Evolutionary conservation across 2,113 vertebrate genomes (phyloP).

Genomic region (Pampusana beccarii): DNA sequence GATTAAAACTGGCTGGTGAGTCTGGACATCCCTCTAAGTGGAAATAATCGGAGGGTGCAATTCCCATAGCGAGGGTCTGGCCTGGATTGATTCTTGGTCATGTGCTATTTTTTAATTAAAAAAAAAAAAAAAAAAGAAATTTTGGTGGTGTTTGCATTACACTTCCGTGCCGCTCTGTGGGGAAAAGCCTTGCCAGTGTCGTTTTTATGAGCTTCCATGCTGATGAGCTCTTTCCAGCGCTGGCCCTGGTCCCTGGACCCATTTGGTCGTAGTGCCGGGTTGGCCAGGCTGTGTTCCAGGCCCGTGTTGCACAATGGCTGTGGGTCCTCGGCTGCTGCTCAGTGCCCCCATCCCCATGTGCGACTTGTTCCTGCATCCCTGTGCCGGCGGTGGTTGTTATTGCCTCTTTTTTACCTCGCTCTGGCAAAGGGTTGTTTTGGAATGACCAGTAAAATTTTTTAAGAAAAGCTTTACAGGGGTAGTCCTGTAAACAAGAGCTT

Average conservation of each 20-base stretch:
- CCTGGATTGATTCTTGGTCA: not conserved
- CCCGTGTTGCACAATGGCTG: fast-evolving
- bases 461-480: not conserved
- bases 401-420: not conserved
- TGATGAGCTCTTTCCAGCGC: not conserved
- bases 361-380: not conserved
- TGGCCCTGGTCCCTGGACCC: not conserved
- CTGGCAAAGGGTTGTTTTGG: not conserved
- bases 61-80: not conserved
- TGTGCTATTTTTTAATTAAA: too few relatives aligned
- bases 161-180: not conserved
- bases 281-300: not conserved
- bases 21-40: not conserved
- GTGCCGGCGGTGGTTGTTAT: not conserved
- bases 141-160: not conserved
- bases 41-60: not conserved
- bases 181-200: not conserved
- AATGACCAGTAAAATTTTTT: not conserved
- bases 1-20: not conserved
- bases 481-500: not conserved
- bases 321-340: not conserved
- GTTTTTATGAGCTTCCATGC: not conserved
- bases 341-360: fast-evolving
- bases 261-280: not conserved
- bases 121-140: too few relatives aligned